phyloP scores from a whole-genome alignment of 1,140 invertebrate species.

The Euglossa dilemma region DNA sequence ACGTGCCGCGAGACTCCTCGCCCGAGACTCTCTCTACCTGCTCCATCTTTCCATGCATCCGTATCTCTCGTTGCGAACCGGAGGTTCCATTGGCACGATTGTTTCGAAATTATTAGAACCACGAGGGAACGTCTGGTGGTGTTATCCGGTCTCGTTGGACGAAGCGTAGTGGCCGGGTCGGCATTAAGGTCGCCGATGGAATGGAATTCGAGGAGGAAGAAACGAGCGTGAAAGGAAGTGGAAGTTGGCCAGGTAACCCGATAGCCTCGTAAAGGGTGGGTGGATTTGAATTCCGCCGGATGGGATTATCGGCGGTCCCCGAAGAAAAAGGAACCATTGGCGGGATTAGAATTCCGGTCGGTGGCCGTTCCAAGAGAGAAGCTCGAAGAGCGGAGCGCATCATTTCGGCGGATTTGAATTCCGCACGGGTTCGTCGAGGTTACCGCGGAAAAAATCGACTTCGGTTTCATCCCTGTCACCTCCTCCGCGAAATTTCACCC shows the following conservation, averaged over 20 bases:
- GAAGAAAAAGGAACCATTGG: slow-evolving; percentile 17
- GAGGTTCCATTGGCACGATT: too few relatives aligned
- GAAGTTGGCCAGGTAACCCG: not conserved
- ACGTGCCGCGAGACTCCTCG: not conserved
- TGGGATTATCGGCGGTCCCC: not conserved
- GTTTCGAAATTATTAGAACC: too few relatives aligned
- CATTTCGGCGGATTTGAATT: slow-evolving; percentile 30
- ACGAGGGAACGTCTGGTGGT: too few relatives aligned
- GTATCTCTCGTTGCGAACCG: too few relatives aligned
- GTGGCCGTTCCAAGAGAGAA: not conserved
- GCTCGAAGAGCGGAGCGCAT: too few relatives aligned
- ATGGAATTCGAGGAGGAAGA: not conserved
- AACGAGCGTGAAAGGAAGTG: not conserved
- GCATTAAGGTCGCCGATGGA: not conserved
- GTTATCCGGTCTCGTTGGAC: not conserved
- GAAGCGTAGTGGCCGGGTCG: not conserved
- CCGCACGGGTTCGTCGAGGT: not conserved
- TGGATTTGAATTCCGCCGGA: slow-evolving; percentile 24
- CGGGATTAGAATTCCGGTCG: slow-evolving; percentile 20
- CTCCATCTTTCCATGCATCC: too few relatives aligned
- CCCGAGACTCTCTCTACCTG: too few relatives aligned
- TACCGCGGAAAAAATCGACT: slow-evolving; percentile 12
- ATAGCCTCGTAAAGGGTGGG: not conserved
- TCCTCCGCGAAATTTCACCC: not conserved
- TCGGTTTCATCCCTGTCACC: not conserved